These are phyloP conservation scores for Neodontobutis hainanensis DNA, from an alignment of 2,113 vertebrate genomes.

Conservation along the genomic window DNA sequence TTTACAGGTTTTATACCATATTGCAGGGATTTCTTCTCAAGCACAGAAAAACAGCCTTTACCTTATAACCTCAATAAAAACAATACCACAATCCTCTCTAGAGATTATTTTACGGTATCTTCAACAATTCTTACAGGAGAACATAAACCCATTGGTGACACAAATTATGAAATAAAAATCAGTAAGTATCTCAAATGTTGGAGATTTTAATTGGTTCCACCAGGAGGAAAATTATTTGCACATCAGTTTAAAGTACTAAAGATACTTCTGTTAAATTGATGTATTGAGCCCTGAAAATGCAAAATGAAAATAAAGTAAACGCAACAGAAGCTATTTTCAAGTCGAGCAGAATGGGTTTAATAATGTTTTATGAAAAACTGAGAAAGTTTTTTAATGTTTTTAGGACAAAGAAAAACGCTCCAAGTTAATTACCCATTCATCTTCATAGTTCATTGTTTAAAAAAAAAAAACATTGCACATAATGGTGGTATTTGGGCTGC, in stretches of 20 bases:
- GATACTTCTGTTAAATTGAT: constrained; percentile 37
- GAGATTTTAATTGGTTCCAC: not conserved
- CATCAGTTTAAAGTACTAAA: constrained; percentile 19
- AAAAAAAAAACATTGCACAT: not conserved
- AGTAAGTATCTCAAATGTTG: constrained; percentile 4
- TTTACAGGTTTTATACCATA: no score
- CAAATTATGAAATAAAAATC: constrained; percentile 2
- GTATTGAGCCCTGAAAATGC: constrained; percentile 21
- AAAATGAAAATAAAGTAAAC: constrained; percentile 10
- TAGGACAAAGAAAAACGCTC: constrained; percentile 2
- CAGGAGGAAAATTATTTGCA: not conserved
- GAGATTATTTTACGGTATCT: no score
- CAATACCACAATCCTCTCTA: no score
- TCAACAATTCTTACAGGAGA: not conserved
- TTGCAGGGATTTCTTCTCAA: no score
- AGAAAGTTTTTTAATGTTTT: not conserved
- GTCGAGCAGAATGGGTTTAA: not conserved
- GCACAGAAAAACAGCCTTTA: no score
- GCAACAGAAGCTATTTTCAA: not conserved
- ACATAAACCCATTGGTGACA: not conserved
- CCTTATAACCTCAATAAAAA: no score
- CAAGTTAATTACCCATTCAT: not conserved
- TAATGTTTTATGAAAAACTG: not conserved
- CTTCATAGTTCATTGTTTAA: not conserved
- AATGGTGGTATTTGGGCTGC: not conserved